A percentile compares a stretch with the other conserved stretches of the same genome.
phyloP scores from a whole-genome alignment of 2,113 vertebrate genomes.

The Pachyramphus minor region DNA sequence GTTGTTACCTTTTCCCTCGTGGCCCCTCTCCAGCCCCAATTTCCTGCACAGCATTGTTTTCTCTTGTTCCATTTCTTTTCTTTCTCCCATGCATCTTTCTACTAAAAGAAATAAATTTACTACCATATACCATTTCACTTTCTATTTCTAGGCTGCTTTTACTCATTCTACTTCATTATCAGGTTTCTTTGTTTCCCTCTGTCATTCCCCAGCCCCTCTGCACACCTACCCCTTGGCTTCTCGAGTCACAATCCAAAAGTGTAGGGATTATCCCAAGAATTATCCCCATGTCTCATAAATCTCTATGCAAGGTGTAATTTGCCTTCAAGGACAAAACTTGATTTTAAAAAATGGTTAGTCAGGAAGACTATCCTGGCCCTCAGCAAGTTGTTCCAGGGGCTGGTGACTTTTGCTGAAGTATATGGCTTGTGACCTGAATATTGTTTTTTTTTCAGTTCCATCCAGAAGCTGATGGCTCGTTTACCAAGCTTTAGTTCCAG shows the following conservation, averaged over 20 bases:
- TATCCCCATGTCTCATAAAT: not conserved
- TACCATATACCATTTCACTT: not conserved
- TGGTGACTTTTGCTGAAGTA: not conserved
- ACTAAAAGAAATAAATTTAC: not conserved
- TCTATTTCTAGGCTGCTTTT: not conserved
- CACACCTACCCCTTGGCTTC: not conserved
- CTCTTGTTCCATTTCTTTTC: not conserved
- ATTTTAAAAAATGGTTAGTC: not conserved
- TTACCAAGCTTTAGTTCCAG: not conserved
- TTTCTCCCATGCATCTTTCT: not conserved
- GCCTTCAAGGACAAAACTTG: not conserved
- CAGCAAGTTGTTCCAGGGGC: rapidly evolving
- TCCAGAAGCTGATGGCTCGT: not conserved
- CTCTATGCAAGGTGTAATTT: not conserved
- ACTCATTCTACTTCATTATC: not conserved
- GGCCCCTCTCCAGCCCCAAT: not conserved
- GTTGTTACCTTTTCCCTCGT: not conserved
- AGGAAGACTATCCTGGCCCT: not conserved
- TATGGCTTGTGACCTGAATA: not conserved
- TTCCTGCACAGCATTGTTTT: not conserved
- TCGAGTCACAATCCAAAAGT: not conserved
- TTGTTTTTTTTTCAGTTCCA: not conserved
- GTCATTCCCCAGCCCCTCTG: not conserved
- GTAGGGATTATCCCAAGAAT: not conserved
- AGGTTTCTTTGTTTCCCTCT: not conserved